These are phyloP conservation scores for Acanthacorydalis orientalis DNA, from an alignment of 2,888 invertebrate species.

Conservation along the genomic window DNA sequence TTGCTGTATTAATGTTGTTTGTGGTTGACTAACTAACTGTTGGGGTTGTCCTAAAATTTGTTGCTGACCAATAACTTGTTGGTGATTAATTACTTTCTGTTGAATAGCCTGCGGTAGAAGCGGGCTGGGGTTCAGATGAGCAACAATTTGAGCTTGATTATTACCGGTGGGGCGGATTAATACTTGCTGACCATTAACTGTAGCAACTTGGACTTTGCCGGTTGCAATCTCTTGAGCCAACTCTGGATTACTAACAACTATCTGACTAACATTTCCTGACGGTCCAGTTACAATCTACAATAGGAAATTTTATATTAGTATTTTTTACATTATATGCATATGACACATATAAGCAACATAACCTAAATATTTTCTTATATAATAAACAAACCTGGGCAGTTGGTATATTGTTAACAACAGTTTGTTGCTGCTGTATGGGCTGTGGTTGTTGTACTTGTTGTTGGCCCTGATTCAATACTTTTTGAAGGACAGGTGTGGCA, in stretches of 20 bases:
- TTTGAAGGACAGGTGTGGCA: constrained; percentile 23
- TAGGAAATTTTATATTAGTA: constrained; percentile 8
- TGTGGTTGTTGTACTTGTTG: constrained; percentile 20
- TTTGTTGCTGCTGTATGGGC: constrained; percentile 15
- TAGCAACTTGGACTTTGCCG: constrained; percentile 69
- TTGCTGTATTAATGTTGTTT: constrained; percentile 9
- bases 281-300: constrained; percentile 27
- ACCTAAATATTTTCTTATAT: too few relatives aligned
- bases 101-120: constrained; percentile 11
- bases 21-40: constrained; percentile 14
- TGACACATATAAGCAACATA: too few relatives aligned
- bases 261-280: constrained; percentile 36
- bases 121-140: constrained; percentile 37
- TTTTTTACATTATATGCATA: not conserved
- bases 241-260: constrained; percentile 59
- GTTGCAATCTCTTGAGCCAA: constrained; percentile 67
- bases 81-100: constrained; percentile 3
- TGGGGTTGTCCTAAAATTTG: constrained; percentile 14
- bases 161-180: constrained; percentile 63
- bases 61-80: constrained; percentile 4
- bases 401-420: constrained; percentile 15
- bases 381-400: constrained; percentile 1
- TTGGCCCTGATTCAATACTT: constrained; percentile 18
- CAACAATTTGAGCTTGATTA: constrained; percentile 62
- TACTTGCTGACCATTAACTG: constrained; percentile 73